Conservation (phyloP, 92 coral and sea anemone genomes). For the Scolanthus callimorphus region DNA sequence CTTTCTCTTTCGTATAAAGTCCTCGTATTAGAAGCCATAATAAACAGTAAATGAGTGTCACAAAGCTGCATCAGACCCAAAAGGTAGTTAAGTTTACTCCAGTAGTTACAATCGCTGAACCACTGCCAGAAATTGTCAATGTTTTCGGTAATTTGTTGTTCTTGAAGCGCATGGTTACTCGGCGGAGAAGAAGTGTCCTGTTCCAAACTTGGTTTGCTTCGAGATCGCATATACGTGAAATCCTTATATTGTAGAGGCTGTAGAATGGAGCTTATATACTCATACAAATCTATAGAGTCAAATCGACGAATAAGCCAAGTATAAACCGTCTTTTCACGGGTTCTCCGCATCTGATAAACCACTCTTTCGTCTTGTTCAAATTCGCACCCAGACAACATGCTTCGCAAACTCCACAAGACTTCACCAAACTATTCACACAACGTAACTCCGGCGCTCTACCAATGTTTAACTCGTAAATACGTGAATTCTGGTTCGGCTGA, state of each 20-base stretch:
- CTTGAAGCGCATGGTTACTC: slow-evolving; percentile 90
- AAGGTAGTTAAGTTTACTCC: slow-evolving; percentile 91
- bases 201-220: slow-evolving; percentile 88
- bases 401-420: slow-evolving; percentile 88
- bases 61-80: slow-evolving; percentile 91
- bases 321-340: slow-evolving; percentile 79
- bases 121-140: slow-evolving; percentile 74
- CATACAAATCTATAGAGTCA: slow-evolving; percentile 80
- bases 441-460: slow-evolving; percentile 87
- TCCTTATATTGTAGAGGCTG: slow-evolving; percentile 90
- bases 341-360: slow-evolving; percentile 92
- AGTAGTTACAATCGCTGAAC: slow-evolving; percentile 81
- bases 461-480: slow-evolving; percentile 72
- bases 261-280: slow-evolving; percentile 63
- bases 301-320: slow-evolving; percentile 77
- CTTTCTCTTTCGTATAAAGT: slow-evolving; percentile 67
- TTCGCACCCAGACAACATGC: slow-evolving; percentile 71
- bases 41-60: slow-evolving; percentile 85
- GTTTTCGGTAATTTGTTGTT: slow-evolving; percentile 48
- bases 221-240: slow-evolving; percentile 88
- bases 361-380: slow-evolving; percentile 74
- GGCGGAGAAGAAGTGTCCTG: slow-evolving; percentile 65
- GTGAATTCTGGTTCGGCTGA: slow-evolving; percentile 65
- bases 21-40: slow-evolving; percentile 69
- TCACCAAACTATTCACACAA: slow-evolving; percentile 72